phyloP scores from a whole-genome alignment of 2,888 invertebrate species.

The Colletes collaris region DNA sequence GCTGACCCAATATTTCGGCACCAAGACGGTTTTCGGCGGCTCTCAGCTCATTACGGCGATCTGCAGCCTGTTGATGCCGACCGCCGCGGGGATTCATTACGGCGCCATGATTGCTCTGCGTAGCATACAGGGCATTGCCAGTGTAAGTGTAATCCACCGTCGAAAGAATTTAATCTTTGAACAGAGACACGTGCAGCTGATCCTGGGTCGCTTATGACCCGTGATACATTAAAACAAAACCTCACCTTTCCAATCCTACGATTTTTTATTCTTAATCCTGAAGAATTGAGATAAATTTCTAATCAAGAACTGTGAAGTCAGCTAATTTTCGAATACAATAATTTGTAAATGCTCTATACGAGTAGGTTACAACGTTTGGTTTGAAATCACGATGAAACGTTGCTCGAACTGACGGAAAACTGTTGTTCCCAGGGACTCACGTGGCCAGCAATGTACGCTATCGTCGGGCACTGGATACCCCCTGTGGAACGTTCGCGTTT shows the following conservation, averaged over 20 bases:
- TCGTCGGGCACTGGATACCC: slow-evolving; percentile 90
- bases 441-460: slow-evolving; percentile 91
- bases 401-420: background rate
- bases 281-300: too few species aligned
- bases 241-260: too few species aligned
- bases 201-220: too few species aligned
- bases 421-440: slow-evolving; percentile 85
- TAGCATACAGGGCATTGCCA: slow-evolving; percentile 88
- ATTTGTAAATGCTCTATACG: too few species aligned
- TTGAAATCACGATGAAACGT: background rate
- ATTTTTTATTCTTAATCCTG: too few species aligned
- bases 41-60: slow-evolving; percentile 88
- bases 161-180: too few species aligned
- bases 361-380: background rate
- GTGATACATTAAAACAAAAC: too few species aligned
- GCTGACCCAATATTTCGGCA: slow-evolving; percentile 88
- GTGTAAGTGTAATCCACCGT: slow-evolving; percentile 82
- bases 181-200: too few species aligned
- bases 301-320: too few species aligned
- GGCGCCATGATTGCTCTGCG: slow-evolving; percentile 86
- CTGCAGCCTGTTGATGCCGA: slow-evolving; percentile 88
- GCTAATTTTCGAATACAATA: too few species aligned
- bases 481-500: slow-evolving; percentile 88
- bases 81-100: slow-evolving; percentile 86
- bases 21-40: slow-evolving; percentile 88